Percentiles rank a stretch among this genome's conserved stretches.
Conservation (phyloP, 2,113 vertebrate species). For the Grammomys surdaster region DNA sequence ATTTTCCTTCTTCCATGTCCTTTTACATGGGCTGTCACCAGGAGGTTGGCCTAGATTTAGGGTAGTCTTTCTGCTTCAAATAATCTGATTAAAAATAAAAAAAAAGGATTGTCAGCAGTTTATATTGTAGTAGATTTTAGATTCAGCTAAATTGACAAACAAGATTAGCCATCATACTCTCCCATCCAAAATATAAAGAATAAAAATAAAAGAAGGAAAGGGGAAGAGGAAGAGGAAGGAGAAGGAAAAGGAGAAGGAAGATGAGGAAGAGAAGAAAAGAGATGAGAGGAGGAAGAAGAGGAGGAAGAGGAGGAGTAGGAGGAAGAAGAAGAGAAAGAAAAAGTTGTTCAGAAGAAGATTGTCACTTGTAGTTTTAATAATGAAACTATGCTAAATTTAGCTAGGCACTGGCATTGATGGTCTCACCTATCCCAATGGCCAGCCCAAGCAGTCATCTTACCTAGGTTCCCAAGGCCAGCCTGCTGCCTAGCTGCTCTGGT, state of each 20-base stretch:
- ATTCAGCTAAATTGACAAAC: background rate
- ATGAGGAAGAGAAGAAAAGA: background rate
- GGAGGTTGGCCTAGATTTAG: background rate
- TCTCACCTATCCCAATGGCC: no score
- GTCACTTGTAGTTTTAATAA: no score
- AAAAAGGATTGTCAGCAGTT: background rate
- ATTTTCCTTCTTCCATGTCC: no score
- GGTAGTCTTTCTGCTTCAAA: background rate
- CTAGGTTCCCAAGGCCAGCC: no score
- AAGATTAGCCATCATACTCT: background rate
- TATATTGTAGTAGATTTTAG: background rate
- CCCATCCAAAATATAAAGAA: background rate
- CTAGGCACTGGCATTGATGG: no score
- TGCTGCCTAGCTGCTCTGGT: no score
- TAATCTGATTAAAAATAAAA: background rate
- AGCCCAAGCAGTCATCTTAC: no score
- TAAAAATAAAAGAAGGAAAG: background rate
- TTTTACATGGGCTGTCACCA: background rate
- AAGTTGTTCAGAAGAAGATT: background rate
- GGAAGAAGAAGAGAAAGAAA: no score
- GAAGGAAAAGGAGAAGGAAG: background rate
- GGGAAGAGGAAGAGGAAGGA: background rate
- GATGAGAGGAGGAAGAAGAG: background rate
- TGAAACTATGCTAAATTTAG: no score
- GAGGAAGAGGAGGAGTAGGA: background rate